Conservation (phyloP, 2,797 vertebrate genomes). For the Phylloscopus collybita region DNA sequence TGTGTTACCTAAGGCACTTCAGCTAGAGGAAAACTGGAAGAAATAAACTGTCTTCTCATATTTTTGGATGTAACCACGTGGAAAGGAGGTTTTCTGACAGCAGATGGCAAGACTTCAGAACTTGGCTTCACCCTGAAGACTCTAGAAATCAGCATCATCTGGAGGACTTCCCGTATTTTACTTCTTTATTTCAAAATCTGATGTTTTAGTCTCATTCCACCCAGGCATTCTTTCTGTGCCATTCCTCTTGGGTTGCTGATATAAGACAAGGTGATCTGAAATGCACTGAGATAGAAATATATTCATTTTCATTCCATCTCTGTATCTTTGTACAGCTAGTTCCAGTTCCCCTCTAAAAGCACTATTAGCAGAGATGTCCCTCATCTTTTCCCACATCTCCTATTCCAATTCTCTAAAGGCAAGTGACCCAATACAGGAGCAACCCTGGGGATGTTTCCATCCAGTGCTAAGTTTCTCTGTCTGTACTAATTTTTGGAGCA, state of each 20-base stretch:
- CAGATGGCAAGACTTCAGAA: neutral
- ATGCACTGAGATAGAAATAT: neutral
- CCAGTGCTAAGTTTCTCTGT: neutral
- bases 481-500: neutral
- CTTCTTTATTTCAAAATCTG: neutral
- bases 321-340: neutral
- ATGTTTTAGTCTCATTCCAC: neutral
- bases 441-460: neutral
- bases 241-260: neutral
- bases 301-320: neutral
- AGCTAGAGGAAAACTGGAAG: neutral
- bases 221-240: neutral
- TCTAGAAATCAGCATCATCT: neutral
- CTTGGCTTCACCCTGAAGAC: neutral
- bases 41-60: neutral
- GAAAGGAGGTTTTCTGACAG: neutral
- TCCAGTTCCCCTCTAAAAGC: neutral
- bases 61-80: neutral
- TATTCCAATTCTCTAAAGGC: neutral
- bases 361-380: neutral
- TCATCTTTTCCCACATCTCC: neutral
- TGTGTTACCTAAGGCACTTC: neutral
- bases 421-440: neutral
- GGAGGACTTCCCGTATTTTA: neutral
- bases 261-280: neutral